phyloP scores from a whole-genome alignment of 1,140 invertebrate species.

The Helicoverpa armigera region DNA sequence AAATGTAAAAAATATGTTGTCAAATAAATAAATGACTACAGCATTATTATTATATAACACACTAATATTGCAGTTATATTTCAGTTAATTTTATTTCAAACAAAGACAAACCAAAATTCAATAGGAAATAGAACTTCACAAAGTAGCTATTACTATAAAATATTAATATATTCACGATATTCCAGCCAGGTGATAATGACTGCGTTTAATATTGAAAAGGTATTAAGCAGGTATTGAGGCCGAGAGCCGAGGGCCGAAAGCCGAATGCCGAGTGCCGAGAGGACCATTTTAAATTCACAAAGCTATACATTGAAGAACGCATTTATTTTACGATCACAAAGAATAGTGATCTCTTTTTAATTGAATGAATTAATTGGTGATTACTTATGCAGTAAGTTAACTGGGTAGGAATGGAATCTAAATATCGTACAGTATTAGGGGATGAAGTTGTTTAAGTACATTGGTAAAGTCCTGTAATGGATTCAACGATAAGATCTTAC shows the following conservation, averaged over 20 bases:
- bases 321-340: neutral
- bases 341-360: neutral
- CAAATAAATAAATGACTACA: too few relatives aligned
- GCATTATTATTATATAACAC: too few relatives aligned
- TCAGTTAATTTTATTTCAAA: too few relatives aligned
- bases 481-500: too few relatives aligned
- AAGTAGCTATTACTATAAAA: neutral
- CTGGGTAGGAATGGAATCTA: too few relatives aligned
- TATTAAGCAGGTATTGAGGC: constrained; percentile 29
- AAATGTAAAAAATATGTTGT: too few relatives aligned
- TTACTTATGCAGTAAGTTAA: neutral
- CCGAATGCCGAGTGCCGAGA: neutral
- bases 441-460: too few relatives aligned
- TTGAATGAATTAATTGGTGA: neutral
- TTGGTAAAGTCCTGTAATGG: too few relatives aligned
- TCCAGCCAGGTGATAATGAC: constrained; percentile 4
- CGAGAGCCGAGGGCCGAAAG: neutral
- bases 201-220: constrained; percentile 28
- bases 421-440: neutral
- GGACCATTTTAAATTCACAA: neutral
- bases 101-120: too few relatives aligned
- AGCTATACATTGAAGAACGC: neutral
- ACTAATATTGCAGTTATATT: too few relatives aligned
- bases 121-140: neutral
- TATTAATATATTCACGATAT: constrained; percentile 12